Conservation (phyloP, 2,888 invertebrate genomes). For the Pecten maximus region DNA sequence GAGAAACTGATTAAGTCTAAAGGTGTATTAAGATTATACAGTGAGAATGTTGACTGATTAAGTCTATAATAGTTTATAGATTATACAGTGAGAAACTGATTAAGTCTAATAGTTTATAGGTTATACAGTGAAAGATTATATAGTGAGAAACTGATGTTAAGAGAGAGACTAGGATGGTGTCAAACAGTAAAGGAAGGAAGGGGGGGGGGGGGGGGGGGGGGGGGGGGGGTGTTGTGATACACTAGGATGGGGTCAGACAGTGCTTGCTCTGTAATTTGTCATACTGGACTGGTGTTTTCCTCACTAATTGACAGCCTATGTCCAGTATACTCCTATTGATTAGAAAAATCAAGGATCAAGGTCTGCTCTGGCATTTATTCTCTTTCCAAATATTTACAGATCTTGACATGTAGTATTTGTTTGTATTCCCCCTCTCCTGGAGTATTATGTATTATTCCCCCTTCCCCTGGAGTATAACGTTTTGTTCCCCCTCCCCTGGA, state of each 20-base stretch:
- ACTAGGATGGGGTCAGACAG: not conserved
- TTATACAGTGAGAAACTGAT: no score
- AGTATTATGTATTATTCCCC: not conserved
- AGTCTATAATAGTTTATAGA: no score
- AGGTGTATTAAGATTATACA: no score
- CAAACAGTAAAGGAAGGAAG: no score
- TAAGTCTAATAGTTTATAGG: no score
- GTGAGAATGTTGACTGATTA: no score
- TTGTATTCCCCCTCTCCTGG: not conserved
- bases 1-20: no score
- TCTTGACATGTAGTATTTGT: not conserved
- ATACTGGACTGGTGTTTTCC: not conserved
- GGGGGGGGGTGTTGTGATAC: not conserved
- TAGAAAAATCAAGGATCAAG: not conserved
- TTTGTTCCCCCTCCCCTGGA: no score
- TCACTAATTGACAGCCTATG: not conserved
- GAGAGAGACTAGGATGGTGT: no score
- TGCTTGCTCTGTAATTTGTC: not conserved
- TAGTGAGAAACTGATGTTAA: no score
- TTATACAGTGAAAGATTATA: no score
- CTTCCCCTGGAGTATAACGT: no score
- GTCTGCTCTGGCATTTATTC: not conserved
- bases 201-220: not conserved
- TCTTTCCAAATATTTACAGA: constrained; percentile 9
- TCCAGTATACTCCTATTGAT: not conserved